A percentile compares a stretch with the other conserved stretches of the same genome.
Conservation (phyloP, 2,113 vertebrate species). For the Gallinago jamesoni region DNA sequence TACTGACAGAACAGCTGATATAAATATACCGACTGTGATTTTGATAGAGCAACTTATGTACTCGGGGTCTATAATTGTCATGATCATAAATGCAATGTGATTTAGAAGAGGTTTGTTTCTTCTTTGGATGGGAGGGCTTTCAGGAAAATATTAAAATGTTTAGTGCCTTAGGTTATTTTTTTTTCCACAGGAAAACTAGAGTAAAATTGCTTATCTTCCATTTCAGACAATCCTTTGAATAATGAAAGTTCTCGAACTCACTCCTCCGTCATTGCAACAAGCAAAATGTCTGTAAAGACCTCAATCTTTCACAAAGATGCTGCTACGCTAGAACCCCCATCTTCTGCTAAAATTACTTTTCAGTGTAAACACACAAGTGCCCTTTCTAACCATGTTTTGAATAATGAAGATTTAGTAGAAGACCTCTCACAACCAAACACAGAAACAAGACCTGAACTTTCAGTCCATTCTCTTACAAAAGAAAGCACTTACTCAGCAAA, state of each 20-base stretch:
- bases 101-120: neutral
- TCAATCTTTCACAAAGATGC: slow-evolving; percentile 90
- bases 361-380: slow-evolving; percentile 92
- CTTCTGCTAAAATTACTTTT: slow-evolving; percentile 88
- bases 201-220: slow-evolving; percentile 46
- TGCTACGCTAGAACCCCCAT: slow-evolving; percentile 85
- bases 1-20: neutral
- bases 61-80: neutral
- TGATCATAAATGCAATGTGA: neutral
- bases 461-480: slow-evolving; percentile 85
- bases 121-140: neutral
- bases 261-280: slow-evolving; percentile 88
- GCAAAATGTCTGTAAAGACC: slow-evolving; percentile 88
- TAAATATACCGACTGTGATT: neutral
- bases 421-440: slow-evolving; percentile 84
- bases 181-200: neutral
- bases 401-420: slow-evolving; percentile 85
- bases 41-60: neutral
- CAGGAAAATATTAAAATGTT: neutral
- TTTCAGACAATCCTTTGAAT: slow-evolving; percentile 91
- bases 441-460: slow-evolving; percentile 84
- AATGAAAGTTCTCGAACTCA: slow-evolving; percentile 91
- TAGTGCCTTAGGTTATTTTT: neutral
- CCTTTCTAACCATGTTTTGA: slow-evolving; percentile 84
- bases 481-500: slow-evolving; percentile 90